Evolutionary conservation across 2,797 vertebrate species (phyloP).

Genomic region (Pelochelys cantorii): DNA sequence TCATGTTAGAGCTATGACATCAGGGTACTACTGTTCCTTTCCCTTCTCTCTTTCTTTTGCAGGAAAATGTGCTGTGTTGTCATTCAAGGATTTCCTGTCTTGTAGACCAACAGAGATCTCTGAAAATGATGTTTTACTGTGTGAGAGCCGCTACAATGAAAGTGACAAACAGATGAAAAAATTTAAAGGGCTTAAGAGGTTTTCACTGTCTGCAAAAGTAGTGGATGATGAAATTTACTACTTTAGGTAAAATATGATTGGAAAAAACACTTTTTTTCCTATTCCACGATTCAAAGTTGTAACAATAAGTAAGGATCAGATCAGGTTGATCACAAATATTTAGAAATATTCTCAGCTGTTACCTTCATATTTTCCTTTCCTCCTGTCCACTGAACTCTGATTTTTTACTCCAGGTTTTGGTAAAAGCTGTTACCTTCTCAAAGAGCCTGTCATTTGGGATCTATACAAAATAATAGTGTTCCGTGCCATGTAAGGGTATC

Average conservation of each 20-base stretch:
- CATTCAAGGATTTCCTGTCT: constrained; percentile 98
- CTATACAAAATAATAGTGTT: neutral
- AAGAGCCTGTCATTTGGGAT: neutral
- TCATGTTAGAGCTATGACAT: neutral
- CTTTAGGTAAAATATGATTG: constrained; percentile 88
- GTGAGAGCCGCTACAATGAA: constrained; percentile 97
- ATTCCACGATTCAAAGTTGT: neutral
- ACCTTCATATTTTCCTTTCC: neutral
- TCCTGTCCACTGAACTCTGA: neutral
- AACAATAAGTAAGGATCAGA: neutral
- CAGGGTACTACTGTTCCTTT: constrained; percentile 45
- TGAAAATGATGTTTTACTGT: constrained; percentile 93
- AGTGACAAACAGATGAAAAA: constrained; percentile 98
- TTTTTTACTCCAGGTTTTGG: neutral
- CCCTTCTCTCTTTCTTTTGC: constrained; percentile 65
- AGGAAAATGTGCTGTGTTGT: constrained; percentile 96
- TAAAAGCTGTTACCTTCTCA: neutral
- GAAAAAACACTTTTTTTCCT: neutral
- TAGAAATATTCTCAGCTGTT: neutral
- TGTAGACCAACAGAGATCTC: constrained; percentile 91
- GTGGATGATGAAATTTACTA: constrained; percentile 98
- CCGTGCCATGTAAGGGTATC: neutral
- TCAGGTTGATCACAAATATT: neutral
- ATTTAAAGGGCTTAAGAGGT: constrained; percentile 97
- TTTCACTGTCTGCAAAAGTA: constrained; percentile 97